Evolutionary conservation across 2,888 invertebrate species (phyloP), one percentile per base, ranked within the genome.

Genomic region (Hermaeophaga mercurialis): DNA sequence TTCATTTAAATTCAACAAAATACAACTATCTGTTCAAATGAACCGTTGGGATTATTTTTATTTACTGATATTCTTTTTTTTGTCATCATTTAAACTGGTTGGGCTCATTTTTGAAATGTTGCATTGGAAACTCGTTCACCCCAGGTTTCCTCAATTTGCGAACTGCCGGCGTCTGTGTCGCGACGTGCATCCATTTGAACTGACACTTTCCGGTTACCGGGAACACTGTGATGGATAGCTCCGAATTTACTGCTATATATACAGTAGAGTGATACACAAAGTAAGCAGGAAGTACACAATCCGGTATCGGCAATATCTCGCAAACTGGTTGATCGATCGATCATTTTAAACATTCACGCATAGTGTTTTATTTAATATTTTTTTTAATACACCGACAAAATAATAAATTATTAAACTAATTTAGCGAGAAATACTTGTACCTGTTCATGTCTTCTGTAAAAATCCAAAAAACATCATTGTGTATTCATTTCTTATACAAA

Each of bases 161-260:
- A 48, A 54, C 44, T 22, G 24, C 24, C 43, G 43, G 43, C 43
- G 24, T 43, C 43, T 11, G 43, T 14, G 43, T 15, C 38, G 31
- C 48, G 11, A 19, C 44, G 49, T 45, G 58, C 45, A 54, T 49
- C 55, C 58, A 45, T 57, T 50, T 54, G 44, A 44, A 38, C 58
- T 61, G 61, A 61, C 61, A 49, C 44, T 50, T 61, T 49, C 58
- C 49, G 58, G 53, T 58, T 39, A 55, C 57, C 56, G 49, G 49
- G 49, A 53, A 31, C 48, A 53, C 33, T 26, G 54, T 61, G 61
- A 61, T 61, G 56, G 56, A 61, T 61, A 50, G 56, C 47, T 34
- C 24, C 55, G 56, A 56, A 58, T 61, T 56, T 54, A 50, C 58
- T 58, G 52, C 26, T 39, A 18, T 49, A 24, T 38, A 49, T 49